Base-by-base conservation (phyloP, 1,140 invertebrate species). In the Leguminivora glycinivorella region DNA sequence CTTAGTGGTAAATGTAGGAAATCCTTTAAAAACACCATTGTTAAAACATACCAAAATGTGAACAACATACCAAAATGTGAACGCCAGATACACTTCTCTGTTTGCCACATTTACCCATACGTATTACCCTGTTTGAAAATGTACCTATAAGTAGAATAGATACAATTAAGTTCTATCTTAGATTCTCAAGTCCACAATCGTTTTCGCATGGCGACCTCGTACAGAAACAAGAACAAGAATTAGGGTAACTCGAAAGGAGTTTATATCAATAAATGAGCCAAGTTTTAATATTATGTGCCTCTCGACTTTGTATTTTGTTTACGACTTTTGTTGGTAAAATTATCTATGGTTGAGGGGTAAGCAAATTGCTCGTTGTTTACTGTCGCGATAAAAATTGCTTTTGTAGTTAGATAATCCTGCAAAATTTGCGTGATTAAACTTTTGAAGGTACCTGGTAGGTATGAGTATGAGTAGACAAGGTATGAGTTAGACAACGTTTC, bases 261-360 rank as follows among this genome's bases (percentile, higher is more conserved):
- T 63, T 63, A 63, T 63, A 63, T 63, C 58, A 63, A 63, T 63
- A 63, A 63, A 63, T 63, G 58, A 63, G 58, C 58, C 58, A 63
- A 63, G 58, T 63, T 63, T 31, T 63, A 63, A 63, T 63, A 63
- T 63, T 34, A 63, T 63, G 58, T 63, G 58, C 26, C 58, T 52
- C 58, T 26, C 58, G 58, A 63, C 58, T 34, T 63, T 63, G 58
- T 34, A 34, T 63, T 63, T 63, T 22, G 58, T 63, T 63, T 63
- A 63, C 58, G 14, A 34, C 26, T 63, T 52, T 63, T 34, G 29
- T 63, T 34, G 25, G 24, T 63, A 63, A 34, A 34, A 19, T 63
- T 63, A 63, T 63, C 58, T 63, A 63, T 63, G 25, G 25, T 29
- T 31, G 58, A 22, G 26, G 6, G 14, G 5, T 17, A 31, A 22